Conservation (phyloP, 2,888 invertebrate genomes). For the Hyalella azteca region DNA sequence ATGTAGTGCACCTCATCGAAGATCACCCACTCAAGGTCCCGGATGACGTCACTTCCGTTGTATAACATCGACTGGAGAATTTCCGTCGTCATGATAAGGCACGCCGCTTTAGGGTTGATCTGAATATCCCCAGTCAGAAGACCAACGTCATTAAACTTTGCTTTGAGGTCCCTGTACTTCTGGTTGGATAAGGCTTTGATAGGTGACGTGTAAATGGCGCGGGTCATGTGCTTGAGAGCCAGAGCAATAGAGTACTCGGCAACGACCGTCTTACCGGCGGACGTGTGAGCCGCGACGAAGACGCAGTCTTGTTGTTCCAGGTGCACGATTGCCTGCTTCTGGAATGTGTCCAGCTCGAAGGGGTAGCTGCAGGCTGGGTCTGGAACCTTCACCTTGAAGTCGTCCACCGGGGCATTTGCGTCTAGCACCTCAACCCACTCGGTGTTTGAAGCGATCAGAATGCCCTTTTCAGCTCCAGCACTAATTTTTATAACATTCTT, state of each 20-base stretch:
- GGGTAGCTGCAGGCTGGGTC: conserved; percentile 83
- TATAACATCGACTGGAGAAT: conserved; percentile 93
- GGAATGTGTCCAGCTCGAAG: conserved; percentile 95
- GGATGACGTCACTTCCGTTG: conserved; percentile 91
- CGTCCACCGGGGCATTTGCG: conserved; percentile 77
- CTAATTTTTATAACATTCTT: conserved; percentile 73
- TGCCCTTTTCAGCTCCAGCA: conserved; percentile 64
- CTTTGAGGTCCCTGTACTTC: conserved; percentile 95
- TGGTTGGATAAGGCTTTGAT: conserved; percentile 99
- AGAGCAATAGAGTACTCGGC: conserved; percentile 99
- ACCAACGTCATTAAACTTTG: conserved; percentile 88
- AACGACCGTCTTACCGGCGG: conserved; percentile 98
- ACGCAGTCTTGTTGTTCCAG: conserved; percentile 93
- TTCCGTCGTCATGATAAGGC: conserved; percentile 99
- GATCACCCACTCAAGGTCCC: conserved; percentile 97
- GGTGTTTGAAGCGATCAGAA: conserved; percentile 63
- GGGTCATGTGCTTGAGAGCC: conserved; percentile 88
- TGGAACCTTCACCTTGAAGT: conserved; percentile 81
- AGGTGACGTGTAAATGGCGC: conserved; percentile 96
- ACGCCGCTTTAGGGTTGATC: conserved; percentile 89
- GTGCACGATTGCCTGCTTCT: conserved; percentile 93
- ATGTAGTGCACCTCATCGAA: conserved; percentile 99
- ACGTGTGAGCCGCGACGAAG: conserved; percentile 98
- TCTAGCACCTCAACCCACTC: conserved; percentile 91
- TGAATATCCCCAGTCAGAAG: conserved; percentile 94